Percentiles rank a stretch among this genome's conserved stretches.
phyloP scores from a whole-genome alignment of 2,888 invertebrate species.

The Brachypterus glaber region DNA sequence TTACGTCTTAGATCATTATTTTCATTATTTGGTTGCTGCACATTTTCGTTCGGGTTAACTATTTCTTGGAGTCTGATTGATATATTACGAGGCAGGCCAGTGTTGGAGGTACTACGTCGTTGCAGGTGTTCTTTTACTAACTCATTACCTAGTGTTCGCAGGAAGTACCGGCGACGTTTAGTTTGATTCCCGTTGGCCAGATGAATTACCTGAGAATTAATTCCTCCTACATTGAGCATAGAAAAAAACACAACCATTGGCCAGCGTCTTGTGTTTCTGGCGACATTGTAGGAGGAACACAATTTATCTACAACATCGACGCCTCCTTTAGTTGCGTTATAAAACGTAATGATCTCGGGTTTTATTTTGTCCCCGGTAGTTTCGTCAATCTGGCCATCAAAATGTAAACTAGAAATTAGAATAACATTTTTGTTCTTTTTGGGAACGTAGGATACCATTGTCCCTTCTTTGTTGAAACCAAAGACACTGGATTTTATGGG shows the following conservation, averaged over 20 bases:
- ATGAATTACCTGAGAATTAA: slow-evolving; percentile 19
- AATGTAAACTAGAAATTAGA: slow-evolving; percentile 19
- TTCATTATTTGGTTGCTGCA: too few relatives aligned
- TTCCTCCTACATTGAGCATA: slow-evolving; percentile 21
- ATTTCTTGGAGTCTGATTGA: too few relatives aligned
- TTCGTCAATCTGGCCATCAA: slow-evolving; percentile 11
- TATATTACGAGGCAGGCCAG: too few relatives aligned
- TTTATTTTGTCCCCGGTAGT: slow-evolving; percentile 12
- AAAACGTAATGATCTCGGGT: slow-evolving; percentile 24
- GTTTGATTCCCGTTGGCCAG: slow-evolving; percentile 5
- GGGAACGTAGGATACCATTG: slow-evolving; percentile 19
- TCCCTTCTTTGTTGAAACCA: slow-evolving; percentile 19
- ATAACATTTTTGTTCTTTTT: slow-evolving; percentile 19
- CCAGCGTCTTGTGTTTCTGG: slow-evolving; percentile 24
- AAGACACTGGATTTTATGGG: slow-evolving; percentile 13
- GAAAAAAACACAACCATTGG: slow-evolving; percentile 26
- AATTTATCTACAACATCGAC: slow-evolving; percentile 29
- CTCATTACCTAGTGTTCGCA: slow-evolving; percentile 9
- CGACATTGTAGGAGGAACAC: slow-evolving; percentile 26
- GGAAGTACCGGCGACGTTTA: too few relatives aligned
- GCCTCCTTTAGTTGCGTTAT: slow-evolving; percentile 25
- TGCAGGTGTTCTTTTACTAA: too few relatives aligned
- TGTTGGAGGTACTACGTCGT: too few relatives aligned
- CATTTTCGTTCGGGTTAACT: too few relatives aligned
- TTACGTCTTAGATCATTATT: too few relatives aligned